Conservation (phyloP, 2,888 invertebrate species). For the Parasteatoda lunata region DNA sequence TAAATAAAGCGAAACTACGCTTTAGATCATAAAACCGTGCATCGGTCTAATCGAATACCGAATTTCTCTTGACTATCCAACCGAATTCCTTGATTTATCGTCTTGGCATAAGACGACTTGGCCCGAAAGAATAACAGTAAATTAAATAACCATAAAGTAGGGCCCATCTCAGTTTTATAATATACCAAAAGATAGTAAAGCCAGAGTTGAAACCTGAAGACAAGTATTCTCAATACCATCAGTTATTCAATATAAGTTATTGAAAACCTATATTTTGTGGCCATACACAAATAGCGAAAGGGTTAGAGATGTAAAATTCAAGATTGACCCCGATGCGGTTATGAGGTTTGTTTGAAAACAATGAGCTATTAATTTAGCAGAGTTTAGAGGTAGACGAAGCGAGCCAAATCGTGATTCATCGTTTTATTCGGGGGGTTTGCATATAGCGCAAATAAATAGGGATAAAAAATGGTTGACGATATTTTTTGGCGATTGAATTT, state of each 20-base stretch:
- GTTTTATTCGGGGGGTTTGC: background rate
- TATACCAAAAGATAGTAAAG: too few relatives aligned
- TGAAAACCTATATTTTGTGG: constrained; percentile 66
- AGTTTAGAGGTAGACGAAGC: background rate
- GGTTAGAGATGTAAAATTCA: constrained; percentile 15
- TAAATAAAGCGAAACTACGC: background rate
- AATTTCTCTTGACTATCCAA: background rate
- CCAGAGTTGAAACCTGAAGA: background rate
- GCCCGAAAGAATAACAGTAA: constrained; percentile 31
- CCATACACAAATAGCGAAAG: constrained; percentile 36
- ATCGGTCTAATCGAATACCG: background rate
- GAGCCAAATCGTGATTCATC: background rate
- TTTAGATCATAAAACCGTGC: background rate
- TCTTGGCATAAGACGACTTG: constrained; percentile 1
- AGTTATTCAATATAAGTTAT: constrained; percentile 47
- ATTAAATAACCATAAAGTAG: constrained; percentile 63
- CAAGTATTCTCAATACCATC: constrained; percentile 40
- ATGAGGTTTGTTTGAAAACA: constrained; percentile 25
- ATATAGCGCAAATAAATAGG: background rate
- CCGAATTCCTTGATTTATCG: constrained; percentile 34
- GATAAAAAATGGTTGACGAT: background rate
- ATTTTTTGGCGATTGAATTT: constrained; percentile 5
- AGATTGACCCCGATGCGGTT: background rate
- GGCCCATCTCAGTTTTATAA: too few relatives aligned
- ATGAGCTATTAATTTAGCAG: constrained; percentile 53